Evolutionary conservation across 2,888 invertebrate genomes (phyloP), one percentile per base, ranked within the genome.

Genomic region (Cristatella mucedo): DNA sequence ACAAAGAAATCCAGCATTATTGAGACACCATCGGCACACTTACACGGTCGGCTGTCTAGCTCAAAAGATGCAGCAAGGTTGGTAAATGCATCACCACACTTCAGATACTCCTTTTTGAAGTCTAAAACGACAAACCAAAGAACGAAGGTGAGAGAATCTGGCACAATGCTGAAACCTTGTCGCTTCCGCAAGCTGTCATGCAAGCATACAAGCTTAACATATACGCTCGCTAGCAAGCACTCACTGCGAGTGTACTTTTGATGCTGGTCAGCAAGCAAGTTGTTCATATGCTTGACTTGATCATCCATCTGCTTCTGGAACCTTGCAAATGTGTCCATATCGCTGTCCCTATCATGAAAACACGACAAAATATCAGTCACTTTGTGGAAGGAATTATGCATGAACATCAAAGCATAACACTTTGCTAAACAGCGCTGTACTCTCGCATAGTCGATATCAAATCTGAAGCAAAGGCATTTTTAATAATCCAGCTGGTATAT

Each of bases 51-150:
- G 54, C 79, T 77, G 56, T 86, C 85, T 48, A 78, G 73, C 54
- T 78, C 78, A 51, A 91, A 75, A 1, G 89, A 79, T 51, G 78
- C 76, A 3, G 89, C 85, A 44, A 95, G 68, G 31, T 76, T 76
- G 40, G 77, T 78, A 59, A 95, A 82, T 11, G 85, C 78, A 55
- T 81, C 80, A 1, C 91, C 84, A 46, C 89, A 76, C 62, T 82
- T 84, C 58, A 81, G 80, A 62, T 80, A 87, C 59, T 97, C 95
- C 53, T 82, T 76, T 67, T 80, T 84, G 61, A 83, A 86, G 20
- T 79, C 63, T 68, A 49, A 11, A 56, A 60, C 33, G 37, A 29
- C 43, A 29, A 44, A n/a, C n/a, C n/a, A n/a, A n/a, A n/a, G n/a
- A n/a, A n/a, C n/a, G n/a, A n/a, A n/a, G n/a, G n/a, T n/a, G n/a